Evolutionary conservation across 2,113 vertebrate species (phyloP).

Genomic region (Pollachius pollachius): DNA sequence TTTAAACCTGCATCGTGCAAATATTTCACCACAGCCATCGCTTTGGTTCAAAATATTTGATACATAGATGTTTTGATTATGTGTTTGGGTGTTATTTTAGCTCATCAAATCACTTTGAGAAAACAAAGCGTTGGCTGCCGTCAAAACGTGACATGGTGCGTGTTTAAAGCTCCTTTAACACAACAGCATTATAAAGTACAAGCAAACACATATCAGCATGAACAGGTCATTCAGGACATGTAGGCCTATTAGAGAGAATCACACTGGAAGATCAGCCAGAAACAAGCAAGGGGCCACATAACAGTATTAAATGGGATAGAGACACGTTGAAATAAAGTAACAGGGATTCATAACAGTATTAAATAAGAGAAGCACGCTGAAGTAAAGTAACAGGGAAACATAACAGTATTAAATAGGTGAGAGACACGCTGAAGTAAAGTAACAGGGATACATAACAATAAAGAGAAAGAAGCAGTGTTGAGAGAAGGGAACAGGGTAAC

Average conservation of each 20-base stretch:
- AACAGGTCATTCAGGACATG: background rate
- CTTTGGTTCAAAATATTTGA: too few relatives aligned
- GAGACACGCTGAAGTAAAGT: background rate
- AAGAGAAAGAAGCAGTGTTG: background rate
- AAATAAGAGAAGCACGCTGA: background rate
- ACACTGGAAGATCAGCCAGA: constrained; percentile 14
- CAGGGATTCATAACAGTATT: background rate
- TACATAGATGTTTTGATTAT: too few relatives aligned
- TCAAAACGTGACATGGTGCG: too few relatives aligned
- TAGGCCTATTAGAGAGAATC: constrained; percentile 15
- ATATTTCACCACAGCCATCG: too few relatives aligned
- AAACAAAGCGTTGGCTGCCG: too few relatives aligned
- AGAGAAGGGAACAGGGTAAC: background rate
- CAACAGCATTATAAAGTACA: too few relatives aligned
- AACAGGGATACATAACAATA: background rate
- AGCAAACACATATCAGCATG: constrained; percentile 9
- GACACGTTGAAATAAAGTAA: background rate
- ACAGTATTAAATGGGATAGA: constrained; percentile 16
- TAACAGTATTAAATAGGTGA: constrained; percentile 1
- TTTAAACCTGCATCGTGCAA: too few relatives aligned
- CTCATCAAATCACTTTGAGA: too few relatives aligned
- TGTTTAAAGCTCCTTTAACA: too few relatives aligned
- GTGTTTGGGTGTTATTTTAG: too few relatives aligned
- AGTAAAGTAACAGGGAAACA: background rate
- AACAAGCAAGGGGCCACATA: background rate